These are phyloP conservation scores for Pteruthius melanotis DNA, from an alignment of 2,113 vertebrate genomes.

Conservation along the genomic window DNA sequence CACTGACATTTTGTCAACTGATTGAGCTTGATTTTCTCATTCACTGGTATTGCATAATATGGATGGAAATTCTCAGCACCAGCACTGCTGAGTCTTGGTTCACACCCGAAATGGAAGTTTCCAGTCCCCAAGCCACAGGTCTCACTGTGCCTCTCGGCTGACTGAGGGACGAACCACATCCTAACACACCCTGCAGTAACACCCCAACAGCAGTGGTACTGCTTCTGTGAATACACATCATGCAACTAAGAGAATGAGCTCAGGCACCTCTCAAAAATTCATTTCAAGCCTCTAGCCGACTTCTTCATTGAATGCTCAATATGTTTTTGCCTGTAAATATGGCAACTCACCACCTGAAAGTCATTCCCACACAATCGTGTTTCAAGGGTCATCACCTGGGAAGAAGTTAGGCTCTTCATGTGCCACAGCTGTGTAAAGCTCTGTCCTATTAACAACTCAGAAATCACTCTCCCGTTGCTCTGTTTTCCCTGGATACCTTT, in stretches of 20 bases:
- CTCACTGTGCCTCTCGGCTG: neutral
- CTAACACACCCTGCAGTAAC: neutral
- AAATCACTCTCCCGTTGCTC: neutral
- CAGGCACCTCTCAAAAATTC: neutral
- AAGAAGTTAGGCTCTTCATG: neutral
- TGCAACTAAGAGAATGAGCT: accelerated
- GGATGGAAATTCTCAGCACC: neutral
- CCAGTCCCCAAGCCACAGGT: neutral
- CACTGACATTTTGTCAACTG: neutral
- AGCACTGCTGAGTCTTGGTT: neutral
- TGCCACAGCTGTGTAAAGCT: neutral
- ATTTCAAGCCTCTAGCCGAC: neutral
- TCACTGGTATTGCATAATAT: neutral
- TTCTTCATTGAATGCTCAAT: neutral
- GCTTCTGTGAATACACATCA: neutral
- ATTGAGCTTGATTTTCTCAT: neutral
- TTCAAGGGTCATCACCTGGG: neutral
- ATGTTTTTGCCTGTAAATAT: neutral
- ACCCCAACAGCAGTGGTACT: neutral
- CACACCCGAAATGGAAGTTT: neutral
- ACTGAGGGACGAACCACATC: neutral
- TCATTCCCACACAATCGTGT: neutral
- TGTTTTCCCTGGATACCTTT: neutral
- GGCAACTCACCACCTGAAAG: neutral
- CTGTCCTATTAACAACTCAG: neutral